phyloP scores from a whole-genome alignment of 2,888 invertebrate genomes.

The Caenorhabditis sp. region DNA sequence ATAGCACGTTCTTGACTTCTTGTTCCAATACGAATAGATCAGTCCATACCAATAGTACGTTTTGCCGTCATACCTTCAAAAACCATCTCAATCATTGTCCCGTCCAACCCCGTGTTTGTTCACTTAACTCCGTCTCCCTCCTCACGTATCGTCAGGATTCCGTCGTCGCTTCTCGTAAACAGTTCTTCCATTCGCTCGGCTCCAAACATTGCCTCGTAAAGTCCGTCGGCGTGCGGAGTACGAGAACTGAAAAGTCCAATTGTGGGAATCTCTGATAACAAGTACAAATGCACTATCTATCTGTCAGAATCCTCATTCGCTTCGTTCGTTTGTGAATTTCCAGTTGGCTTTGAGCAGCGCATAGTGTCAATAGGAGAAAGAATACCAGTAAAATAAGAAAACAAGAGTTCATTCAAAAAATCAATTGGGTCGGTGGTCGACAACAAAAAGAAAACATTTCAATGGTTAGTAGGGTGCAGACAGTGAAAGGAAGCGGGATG shows the following conservation, averaged over 20 bases:
- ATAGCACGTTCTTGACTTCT: not conserved
- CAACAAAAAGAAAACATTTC: no score
- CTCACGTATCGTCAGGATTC: slow-evolving; percentile 6
- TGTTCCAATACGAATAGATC: slow-evolving; percentile 25
- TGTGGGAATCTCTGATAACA: not conserved
- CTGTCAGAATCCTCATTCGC: slow-evolving; percentile 35
- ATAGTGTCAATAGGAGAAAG: not conserved
- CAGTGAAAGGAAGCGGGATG: no score
- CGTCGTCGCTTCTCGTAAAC: slow-evolving; percentile 20
- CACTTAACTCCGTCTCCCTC: not conserved
- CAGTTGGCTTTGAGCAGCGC: not conserved
- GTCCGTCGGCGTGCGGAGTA: slow-evolving; percentile 23
- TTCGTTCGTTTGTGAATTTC: slow-evolving; percentile 14
- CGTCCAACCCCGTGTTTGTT: not conserved
- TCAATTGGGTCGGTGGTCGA: no score
- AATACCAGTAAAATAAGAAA: no score
- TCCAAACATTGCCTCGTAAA: slow-evolving; percentile 13
- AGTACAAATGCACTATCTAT: slow-evolving; percentile 7
- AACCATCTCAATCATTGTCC: not conserved
- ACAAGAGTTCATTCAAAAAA: no score
- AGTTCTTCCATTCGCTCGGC: slow-evolving; percentile 2
- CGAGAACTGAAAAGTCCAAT: slow-evolving; percentile 21
- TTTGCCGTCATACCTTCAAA: not conserved
- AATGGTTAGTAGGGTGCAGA: no score
- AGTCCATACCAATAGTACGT: slow-evolving; percentile 38